Evolutionary conservation across 2,113 vertebrate species (phyloP).

Genomic region (Gorilla gorilla): DNA sequence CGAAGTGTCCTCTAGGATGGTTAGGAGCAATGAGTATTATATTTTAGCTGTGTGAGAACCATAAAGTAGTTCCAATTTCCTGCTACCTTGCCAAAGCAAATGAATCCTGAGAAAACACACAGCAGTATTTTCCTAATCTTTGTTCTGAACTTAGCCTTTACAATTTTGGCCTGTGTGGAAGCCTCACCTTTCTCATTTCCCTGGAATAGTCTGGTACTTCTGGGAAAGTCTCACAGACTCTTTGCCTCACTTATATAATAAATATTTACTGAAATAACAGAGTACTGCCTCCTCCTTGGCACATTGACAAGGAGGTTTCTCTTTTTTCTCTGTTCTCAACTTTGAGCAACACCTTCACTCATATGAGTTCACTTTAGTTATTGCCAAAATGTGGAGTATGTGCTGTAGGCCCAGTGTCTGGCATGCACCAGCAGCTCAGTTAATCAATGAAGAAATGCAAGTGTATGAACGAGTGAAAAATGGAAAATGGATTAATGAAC

Average conservation of each 20-base stretch:
- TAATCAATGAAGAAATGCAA: not conserved
- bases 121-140: not conserved
- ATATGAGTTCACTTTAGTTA: not conserved
- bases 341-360: not conserved
- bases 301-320: not conserved
- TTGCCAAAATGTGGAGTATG: not conserved
- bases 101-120: not conserved
- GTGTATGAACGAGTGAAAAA: not conserved
- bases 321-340: not conserved
- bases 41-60: not conserved
- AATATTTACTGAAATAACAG: not conserved
- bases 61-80: not conserved
- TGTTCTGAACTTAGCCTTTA: not conserved
- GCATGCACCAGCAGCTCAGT: not conserved
- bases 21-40: not conserved
- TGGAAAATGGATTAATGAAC: not conserved
- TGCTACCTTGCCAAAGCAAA: not conserved
- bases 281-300: not conserved
- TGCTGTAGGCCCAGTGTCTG: not conserved
- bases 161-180: not conserved
- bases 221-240: not conserved
- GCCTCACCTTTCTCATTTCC: not conserved
- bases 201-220: not conserved
- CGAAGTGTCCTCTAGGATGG: not conserved
- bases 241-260: not conserved